Percentiles rank a stretch among this genome's conserved stretches.
phyloP scores from a whole-genome alignment of 2,797 vertebrate genomes.

The Protosalanx chinensis region DNA sequence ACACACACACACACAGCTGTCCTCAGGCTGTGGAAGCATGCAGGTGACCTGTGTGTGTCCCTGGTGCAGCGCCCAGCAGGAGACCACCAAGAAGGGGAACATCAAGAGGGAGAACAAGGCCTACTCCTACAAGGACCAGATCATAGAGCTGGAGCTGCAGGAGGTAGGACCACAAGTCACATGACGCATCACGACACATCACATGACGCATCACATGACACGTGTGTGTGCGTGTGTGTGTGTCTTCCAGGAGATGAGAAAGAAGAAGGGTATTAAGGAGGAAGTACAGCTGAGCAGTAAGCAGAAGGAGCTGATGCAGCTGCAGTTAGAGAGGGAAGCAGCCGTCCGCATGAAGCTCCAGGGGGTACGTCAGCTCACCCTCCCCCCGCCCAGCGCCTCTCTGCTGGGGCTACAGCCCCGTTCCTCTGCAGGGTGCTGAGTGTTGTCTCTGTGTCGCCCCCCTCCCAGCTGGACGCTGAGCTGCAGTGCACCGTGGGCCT shows the following conservation, averaged over 20 bases:
- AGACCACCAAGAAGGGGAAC: conserved; percentile 90
- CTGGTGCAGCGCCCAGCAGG: conserved; percentile 85
- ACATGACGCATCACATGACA: no score
- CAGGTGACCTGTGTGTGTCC: not conserved
- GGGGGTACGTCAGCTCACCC: conserved; percentile 76
- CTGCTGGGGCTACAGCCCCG: no score
- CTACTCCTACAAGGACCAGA: conserved; percentile 98
- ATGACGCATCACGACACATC: not conserved
- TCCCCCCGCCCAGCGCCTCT: conserved; percentile 13
- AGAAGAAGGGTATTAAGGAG: conserved; percentile 96
- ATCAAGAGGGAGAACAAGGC: conserved; percentile 98
- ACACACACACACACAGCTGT: no score
- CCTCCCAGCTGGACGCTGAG: conserved; percentile 83
- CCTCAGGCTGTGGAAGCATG: not conserved
- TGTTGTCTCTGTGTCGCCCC: not conserved
- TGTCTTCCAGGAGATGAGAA: conserved; percentile 87
- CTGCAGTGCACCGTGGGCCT: conserved; percentile 81
- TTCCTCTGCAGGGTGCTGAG: not conserved
- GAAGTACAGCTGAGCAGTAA: conserved; percentile 92
- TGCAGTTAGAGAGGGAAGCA: conserved; percentile 87
- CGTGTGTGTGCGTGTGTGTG: not conserved
- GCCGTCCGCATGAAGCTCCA: conserved; percentile 81
- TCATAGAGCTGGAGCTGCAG: conserved; percentile 95
- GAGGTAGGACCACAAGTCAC: conserved; percentile 72
- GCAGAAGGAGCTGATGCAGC: conserved; percentile 93